A percentile compares a stretch with the other conserved stretches of the same genome.
Evolutionary conservation across 30 jellyfish, hydroid and myxozoan genomes (phyloP).

Genomic region (Hydractinia symbiolongicarpus): DNA sequence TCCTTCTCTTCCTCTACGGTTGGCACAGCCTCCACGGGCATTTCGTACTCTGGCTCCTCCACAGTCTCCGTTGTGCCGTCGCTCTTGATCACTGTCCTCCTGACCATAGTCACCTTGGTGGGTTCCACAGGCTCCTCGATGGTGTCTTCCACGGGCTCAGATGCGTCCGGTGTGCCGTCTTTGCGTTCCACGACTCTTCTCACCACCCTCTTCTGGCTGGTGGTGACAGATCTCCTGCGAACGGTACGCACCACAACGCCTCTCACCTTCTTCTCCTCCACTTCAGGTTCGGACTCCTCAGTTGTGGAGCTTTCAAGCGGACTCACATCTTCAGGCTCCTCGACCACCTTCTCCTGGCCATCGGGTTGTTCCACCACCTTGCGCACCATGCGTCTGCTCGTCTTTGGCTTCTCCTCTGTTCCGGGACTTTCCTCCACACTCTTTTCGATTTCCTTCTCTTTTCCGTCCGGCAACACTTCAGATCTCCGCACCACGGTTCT

Average conservation of each 20-base stretch:
- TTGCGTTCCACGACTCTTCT: conserved; percentile 40
- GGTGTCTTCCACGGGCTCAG: conserved; percentile 60
- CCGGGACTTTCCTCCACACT: conserved; percentile 40
- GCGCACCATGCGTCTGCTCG: conserved; percentile 27
- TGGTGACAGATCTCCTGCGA: conserved; percentile 49
- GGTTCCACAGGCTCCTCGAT: conserved; percentile 60
- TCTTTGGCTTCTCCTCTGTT: conserved; percentile 35
- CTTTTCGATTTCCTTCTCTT: conserved; percentile 47
- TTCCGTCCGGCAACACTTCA: conserved; percentile 67
- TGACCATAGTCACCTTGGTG: conserved; percentile 35
- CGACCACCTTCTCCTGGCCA: conserved; percentile 46
- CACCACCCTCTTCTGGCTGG: conserved; percentile 54
- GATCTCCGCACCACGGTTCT: conserved; percentile 39
- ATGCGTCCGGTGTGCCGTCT: conserved; percentile 64
- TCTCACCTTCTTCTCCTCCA: conserved; percentile 29
- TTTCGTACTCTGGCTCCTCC: conserved; percentile 59
- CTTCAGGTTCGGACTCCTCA: conserved; percentile 59
- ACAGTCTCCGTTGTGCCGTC: conserved; percentile 41
- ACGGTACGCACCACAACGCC: conserved; percentile 61
- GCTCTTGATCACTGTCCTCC: conserved; percentile 33
- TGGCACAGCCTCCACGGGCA: conserved; percentile 43
- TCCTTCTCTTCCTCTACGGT: conserved; percentile 53
- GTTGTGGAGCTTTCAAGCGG: conserved; percentile 54
- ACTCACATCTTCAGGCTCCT: conserved; percentile 58
- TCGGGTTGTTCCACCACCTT: conserved; percentile 35